Evolutionary conservation across 2,113 vertebrate species (phyloP).

Genomic region (Serilophus lunatus): DNA sequence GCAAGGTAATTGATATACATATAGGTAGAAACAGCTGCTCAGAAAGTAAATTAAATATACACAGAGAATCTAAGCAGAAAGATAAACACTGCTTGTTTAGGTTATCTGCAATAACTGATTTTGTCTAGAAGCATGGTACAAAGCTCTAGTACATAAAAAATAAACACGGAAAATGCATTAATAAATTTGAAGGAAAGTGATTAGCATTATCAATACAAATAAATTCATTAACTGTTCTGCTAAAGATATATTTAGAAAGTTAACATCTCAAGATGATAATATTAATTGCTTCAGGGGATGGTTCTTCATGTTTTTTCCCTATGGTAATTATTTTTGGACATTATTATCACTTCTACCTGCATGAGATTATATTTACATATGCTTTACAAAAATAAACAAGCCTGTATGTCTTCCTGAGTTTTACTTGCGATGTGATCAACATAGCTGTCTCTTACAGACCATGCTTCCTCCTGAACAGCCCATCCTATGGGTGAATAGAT

Average conservation of each 20-base stretch:
- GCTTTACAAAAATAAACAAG: background rate
- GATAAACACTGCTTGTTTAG: background rate
- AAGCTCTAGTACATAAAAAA: background rate
- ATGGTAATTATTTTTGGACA: background rate
- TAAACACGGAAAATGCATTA: background rate
- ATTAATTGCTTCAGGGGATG: background rate
- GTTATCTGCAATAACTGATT: background rate
- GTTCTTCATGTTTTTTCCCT: background rate
- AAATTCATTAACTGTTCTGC: background rate
- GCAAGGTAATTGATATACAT: background rate
- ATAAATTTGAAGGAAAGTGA: background rate
- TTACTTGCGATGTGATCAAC: background rate
- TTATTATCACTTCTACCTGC: background rate
- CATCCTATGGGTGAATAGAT: background rate
- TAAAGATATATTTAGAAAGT: background rate
- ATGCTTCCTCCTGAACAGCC: background rate
- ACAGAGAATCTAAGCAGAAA: background rate
- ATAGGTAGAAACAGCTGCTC: background rate
- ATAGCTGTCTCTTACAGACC: background rate
- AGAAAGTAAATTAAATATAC: background rate
- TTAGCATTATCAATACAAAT: background rate
- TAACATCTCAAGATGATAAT: background rate
- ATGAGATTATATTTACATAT: background rate
- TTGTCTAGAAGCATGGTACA: background rate
- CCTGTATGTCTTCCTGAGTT: background rate